Evolutionary conservation across 30 jellyfish, hydroid and myxozoan species (phyloP), one percentile per base, ranked within the genome.

Genomic region (Nemopilema nomurai): DNA sequence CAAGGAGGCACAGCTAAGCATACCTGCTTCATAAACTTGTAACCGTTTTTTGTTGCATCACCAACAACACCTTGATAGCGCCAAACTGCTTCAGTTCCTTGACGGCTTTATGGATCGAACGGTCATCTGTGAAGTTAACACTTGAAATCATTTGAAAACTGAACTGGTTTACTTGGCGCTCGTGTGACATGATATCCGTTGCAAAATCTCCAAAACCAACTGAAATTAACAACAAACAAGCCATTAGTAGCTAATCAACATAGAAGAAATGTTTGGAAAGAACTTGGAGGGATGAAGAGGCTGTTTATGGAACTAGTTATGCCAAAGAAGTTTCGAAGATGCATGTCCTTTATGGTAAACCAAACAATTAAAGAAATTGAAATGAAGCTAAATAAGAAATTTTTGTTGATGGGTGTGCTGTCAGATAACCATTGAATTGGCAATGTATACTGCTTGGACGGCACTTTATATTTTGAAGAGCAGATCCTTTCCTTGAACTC

Each of bases 131-230:
- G 71, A 89, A 77, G 74, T 89, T 81, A 41, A 89, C 90, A 18
- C 80, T 9, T 49, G 97, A 81, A n/a, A 89, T 79, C 20, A 77
- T 75, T 65, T 82, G 97, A 67, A 81, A 89, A 18, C 82, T 74
- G 70, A 89, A 89, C 6, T 81, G 69, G 32, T 82, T 80, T 13
- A 50, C 57, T 21, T 33, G 63, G 65, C 81, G 97, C 30, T 89
- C 88, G 33, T 72, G 74, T n/a, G 93, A 81, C 97, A 89, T 81
- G 13, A 89, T 28, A 9, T 76, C 82, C 17, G 87, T 81, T 8
- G 92, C 97, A 74, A 82, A 51, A 18, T 89, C 93, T 25, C 92
- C 90, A 19, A 81, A 77, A 9, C 92, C 92, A 51, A 18, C 92
- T 83, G 25, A 1, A 62, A 62, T 19, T 4, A 80, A 67, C 19